A percentile compares a stretch with the other conserved stretches of the same genome.
These are phyloP conservation scores for Nymphalis c-album DNA, from an alignment of 2,888 invertebrate genomes.

Conservation along the genomic window DNA sequence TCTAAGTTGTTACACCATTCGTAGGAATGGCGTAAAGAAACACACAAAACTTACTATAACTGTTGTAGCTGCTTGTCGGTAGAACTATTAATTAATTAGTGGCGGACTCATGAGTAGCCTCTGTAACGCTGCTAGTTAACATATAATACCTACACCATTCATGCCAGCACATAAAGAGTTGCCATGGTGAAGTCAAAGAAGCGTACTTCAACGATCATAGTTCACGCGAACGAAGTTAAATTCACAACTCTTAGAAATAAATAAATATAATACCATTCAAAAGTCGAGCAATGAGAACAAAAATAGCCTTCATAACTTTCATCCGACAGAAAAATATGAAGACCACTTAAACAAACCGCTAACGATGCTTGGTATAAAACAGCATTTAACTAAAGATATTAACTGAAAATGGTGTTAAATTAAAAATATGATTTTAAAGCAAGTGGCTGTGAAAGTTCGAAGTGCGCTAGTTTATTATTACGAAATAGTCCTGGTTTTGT, in stretches of 20 bases:
- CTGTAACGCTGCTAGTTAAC: too few species aligned
- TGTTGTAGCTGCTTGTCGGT: too few species aligned
- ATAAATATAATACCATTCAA: neutral
- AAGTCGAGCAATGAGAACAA: neutral
- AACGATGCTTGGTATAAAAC: conserved; percentile 6
- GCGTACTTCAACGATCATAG: too few species aligned
- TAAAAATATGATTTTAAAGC: neutral
- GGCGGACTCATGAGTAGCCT: too few species aligned
- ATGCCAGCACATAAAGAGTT: too few species aligned
- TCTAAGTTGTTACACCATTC: too few species aligned
- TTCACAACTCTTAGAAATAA: neutral
- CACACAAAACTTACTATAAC: too few species aligned
- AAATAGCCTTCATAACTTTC: neutral
- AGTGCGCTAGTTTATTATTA: conserved; percentile 1
- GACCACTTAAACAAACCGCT: conserved; percentile 4
- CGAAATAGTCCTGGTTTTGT: neutral
- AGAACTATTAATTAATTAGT: too few species aligned
- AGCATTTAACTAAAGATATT: conserved; percentile 5
- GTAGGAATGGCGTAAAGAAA: too few species aligned
- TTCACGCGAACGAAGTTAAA: too few species aligned
- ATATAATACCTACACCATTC: too few species aligned
- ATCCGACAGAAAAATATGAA: conserved; percentile 7
- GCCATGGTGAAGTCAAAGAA: too few species aligned
- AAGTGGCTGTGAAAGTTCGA: neutral
- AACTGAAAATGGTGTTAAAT: neutral